Base-by-base conservation (phyloP, 2,113 vertebrate genomes). In the Sinocyclocheilus anophthalmus region DNA sequence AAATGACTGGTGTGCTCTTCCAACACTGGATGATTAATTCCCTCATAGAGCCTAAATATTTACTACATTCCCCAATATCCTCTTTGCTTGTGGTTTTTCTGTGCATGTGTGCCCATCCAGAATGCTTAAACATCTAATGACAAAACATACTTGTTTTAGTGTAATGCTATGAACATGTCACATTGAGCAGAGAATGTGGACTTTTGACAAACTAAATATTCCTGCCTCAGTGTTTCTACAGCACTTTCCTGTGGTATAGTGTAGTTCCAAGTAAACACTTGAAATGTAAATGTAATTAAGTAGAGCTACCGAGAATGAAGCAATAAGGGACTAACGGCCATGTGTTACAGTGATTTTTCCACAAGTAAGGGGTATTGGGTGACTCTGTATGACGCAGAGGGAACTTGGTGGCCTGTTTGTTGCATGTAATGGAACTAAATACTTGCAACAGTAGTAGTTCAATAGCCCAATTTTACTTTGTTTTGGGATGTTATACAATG, bases 71-170 rank as follows among this genome's bases (percentile, higher is more conserved):
- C 5, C 11, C 1, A 24, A 13, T 13, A 11, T 39, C 39, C 22
- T 78, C 78, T 83, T 72, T 59, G 50, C 50, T 37, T 50, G n/a
- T 63, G 26, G 1, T 4, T 84, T 26, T 70, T 81, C 3, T 77
- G 13, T 89, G 81, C 88, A 87, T 89, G 63, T 86, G 84, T 86
- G 59, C 33, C 63, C 88, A 18, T 59, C 37, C 76, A 37, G 86
- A 87, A 14, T 70, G 86, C 76, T 85, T 0, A 5, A 63, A 85
- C 91, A 89, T 87, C 13, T 91, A 18, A 65, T 37, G 69, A 76
- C 85, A 87, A 85, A 91, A 93, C 87, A 91, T 94, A 91, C 92
- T 91, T 91, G 87, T 45, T 87, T 87, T 77, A 80, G 45, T 73
- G 89, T 88, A 89, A 90, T 88, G 79, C 86, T 88, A 90, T 87